Percentiles rank a stretch among this genome's conserved stretches.
Evolutionary conservation across 2,797 vertebrate species (phyloP).

Genomic region (Crocidura indochinensis): DNA sequence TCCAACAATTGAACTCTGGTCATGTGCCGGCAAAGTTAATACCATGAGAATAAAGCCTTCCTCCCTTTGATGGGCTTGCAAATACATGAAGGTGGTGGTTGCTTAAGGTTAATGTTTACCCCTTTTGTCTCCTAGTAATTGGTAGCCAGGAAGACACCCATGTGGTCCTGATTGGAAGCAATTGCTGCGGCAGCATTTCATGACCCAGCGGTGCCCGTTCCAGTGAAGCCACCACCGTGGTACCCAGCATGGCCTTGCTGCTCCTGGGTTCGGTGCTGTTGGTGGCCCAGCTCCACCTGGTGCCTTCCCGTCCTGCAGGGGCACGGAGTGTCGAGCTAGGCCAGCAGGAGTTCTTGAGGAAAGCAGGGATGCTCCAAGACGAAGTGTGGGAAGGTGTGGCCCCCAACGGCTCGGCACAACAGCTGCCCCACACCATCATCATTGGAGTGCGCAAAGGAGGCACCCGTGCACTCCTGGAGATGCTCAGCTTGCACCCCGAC

Average conservation of each 20-base stretch:
- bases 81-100: too few relatives aligned
- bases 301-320: conserved; percentile 91
- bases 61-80: too few relatives aligned
- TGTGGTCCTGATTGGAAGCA: conserved; percentile 67
- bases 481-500: conserved; percentile 96
- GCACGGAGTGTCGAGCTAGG: conserved; percentile 65
- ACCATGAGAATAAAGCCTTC: too few relatives aligned
- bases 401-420: conserved; percentile 92
- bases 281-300: conserved; percentile 91
- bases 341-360: conserved; percentile 83
- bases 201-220: conserved; percentile 89
- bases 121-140: conserved; percentile 83
- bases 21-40: background rate
- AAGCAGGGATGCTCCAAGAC: conserved; percentile 62
- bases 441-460: conserved; percentile 98
- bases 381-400: conserved; percentile 85
- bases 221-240: conserved; percentile 91
- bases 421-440: conserved; percentile 95
- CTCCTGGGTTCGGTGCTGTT: conserved; percentile 95
- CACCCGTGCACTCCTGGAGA: conserved; percentile 97
- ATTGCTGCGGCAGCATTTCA: conserved; percentile 89
- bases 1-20: background rate
- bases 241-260: conserved; percentile 94
- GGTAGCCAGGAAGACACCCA: conserved; percentile 70
- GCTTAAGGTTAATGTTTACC: conserved; percentile 19